Evolutionary conservation across 2,888 invertebrate genomes (phyloP), one percentile per base, ranked within the genome.

Genomic region (Polymixis lichenea): DNA sequence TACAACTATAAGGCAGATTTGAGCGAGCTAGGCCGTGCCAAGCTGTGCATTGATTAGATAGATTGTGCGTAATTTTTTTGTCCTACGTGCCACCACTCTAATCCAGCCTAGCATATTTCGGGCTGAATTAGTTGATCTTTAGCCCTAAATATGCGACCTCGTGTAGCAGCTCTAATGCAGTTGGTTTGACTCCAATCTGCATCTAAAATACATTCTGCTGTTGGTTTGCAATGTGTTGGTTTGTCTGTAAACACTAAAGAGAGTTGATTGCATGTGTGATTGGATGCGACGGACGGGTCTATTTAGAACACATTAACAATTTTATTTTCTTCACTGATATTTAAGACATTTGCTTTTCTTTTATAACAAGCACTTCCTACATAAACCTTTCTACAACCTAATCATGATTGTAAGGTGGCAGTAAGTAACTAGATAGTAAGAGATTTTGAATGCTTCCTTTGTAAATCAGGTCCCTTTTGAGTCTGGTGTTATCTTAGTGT

Each of bases 181-280:
- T 62, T 46, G 11, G 32, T 55, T 61, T n/a, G 15, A 58, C 22
- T 32, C 2, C 7, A 22, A 25, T 46, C 13, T 43, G 32, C 19
- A 60, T 38, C 49, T 43, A 74, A 72, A 84, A 53, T 56, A 38
- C 46, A 75, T 66, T 62, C 15, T 62, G 43, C 58, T 60, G 38
- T 72, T 72, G n/a, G 32, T 62, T 72, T n/a, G 22, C 49, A 51
- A 64, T 15, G 7, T 79, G 11, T 46, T 49, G 61, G 55, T 71
- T 61, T 32, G 55, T 55, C 25, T 77, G 64, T 71, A 71, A 46
- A 65, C 60, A 71, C 55, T 56, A 5, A 75, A 49, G 60, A 74
- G 60, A 60, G 64, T 80, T 79, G 77, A 77, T 70, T 82, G 88
- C 88, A 88, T 88, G 86, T 71, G 62, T 78, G 83, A 79, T 58